These are phyloP conservation scores for Phyllotreta striolata DNA, from an alignment of 2,888 invertebrate species.

Conservation along the genomic window DNA sequence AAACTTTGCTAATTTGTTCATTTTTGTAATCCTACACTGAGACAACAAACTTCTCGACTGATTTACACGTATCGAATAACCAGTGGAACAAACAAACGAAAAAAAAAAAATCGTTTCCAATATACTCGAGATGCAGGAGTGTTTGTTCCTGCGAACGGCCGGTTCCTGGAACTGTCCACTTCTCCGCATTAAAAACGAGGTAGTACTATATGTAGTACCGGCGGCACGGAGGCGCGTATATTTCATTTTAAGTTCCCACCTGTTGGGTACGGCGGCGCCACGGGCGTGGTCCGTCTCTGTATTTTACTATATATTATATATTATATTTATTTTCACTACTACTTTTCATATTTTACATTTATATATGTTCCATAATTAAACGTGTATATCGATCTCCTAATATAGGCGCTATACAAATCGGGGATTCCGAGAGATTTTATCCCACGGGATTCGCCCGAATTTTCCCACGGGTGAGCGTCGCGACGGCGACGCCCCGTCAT, in stretches of 20 bases:
- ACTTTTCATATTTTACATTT: conserved; percentile 1
- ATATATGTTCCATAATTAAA: conserved; percentile 1
- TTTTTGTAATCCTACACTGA: too few species aligned
- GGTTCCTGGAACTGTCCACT: conserved; percentile 35
- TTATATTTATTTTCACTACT: background rate
- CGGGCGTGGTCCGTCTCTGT: conserved; percentile 54
- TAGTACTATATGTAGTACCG: conserved; percentile 28
- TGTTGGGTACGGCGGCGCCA: conserved; percentile 59
- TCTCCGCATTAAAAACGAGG: conserved; percentile 29
- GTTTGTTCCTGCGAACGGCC: conserved; percentile 13
- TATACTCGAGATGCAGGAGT: too few species aligned
- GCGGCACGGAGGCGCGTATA: conserved; percentile 37
- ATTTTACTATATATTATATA: background rate
- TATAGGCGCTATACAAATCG: too few species aligned
- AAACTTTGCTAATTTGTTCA: too few species aligned
- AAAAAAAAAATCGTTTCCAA: too few species aligned
- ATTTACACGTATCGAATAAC: background rate
- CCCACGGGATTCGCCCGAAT: conserved; percentile 37
- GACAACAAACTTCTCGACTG: too few species aligned
- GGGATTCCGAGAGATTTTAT: conserved; percentile 27
- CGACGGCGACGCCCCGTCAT: too few species aligned
- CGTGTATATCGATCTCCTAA: too few species aligned
- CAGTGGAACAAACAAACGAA: too few species aligned
- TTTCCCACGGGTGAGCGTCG: conserved; percentile 43
- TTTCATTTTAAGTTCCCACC: conserved; percentile 52